These are phyloP conservation scores for Tyto alba DNA, from an alignment of 2,113 vertebrate species.

Conservation along the genomic window DNA sequence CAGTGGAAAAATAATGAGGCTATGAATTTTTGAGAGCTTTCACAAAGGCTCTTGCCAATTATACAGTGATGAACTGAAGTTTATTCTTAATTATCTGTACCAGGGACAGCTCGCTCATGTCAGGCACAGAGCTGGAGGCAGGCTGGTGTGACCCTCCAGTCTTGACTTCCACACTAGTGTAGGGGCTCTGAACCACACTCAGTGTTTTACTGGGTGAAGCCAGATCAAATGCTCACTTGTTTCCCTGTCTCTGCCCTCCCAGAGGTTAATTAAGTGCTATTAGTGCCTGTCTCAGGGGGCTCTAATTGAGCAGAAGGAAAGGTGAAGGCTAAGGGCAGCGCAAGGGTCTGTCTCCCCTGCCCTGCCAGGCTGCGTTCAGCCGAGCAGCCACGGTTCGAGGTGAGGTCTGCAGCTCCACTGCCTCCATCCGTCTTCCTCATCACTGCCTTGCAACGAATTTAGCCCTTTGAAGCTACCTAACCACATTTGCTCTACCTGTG, in stretches of 20 bases:
- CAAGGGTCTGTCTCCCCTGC: background rate
- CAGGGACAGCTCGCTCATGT: background rate
- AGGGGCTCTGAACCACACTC: background rate
- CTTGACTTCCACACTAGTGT: background rate
- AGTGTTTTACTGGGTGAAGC: background rate
- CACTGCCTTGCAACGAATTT: background rate
- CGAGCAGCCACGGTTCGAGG: background rate
- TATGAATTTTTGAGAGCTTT: background rate
- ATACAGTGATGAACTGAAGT: background rate
- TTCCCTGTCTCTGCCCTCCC: background rate
- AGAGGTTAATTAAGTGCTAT: background rate
- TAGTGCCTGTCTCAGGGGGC: background rate
- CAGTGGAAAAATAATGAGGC: background rate
- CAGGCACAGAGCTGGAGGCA: rapidly evolving
- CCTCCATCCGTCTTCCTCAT: background rate
- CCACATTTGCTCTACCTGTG: background rate
- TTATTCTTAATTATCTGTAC: background rate
- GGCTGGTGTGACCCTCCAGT: rapidly evolving
- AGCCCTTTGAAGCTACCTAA: background rate
- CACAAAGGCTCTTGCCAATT: background rate
- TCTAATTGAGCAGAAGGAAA: background rate
- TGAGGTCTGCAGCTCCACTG: background rate
- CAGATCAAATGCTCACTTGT: background rate
- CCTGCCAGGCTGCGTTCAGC: background rate
- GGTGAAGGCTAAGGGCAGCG: background rate